A percentile compares a stretch with the other conserved stretches of the same genome.
Evolutionary conservation across 2,113 vertebrate species (phyloP).

Genomic region (Neolamprologus toae): DNA sequence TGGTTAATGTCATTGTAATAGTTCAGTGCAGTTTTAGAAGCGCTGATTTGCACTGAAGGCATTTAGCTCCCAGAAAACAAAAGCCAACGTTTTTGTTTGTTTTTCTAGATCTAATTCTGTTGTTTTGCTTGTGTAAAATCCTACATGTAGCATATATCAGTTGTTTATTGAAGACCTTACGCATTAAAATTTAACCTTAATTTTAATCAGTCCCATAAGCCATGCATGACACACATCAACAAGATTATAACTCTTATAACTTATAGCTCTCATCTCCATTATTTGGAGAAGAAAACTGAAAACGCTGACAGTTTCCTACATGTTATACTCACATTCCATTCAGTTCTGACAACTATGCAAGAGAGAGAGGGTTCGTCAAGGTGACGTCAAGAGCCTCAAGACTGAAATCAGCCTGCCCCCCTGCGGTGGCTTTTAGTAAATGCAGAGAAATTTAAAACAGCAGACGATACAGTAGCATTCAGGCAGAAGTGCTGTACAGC

Average conservation of each 20-base stretch:
- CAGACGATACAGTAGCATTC: slow-evolving; percentile 67
- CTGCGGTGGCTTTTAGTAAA: slow-evolving; percentile 61
- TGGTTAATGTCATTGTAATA: not conserved
- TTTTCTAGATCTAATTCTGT: not conserved
- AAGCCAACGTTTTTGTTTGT: not conserved
- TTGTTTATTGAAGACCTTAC: not conserved
- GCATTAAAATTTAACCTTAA: not conserved
- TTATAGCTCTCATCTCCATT: not conserved
- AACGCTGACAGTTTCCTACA: slow-evolving; percentile 28
- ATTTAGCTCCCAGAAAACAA: not conserved
- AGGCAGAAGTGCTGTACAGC: slow-evolving; percentile 45
- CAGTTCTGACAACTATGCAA: slow-evolving; percentile 76
- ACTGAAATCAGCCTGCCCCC: slow-evolving; percentile 65
- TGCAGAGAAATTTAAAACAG: slow-evolving; percentile 60
- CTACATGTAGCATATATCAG: not conserved
- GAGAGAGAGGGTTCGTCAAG: slow-evolving; percentile 72
- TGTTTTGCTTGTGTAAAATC: not conserved
- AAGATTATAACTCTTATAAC: not conserved
- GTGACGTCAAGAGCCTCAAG: slow-evolving; percentile 67
- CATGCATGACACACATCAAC: not conserved
- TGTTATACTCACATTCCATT: slow-evolving; percentile 77
- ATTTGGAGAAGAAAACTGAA: not conserved
- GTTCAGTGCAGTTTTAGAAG: not conserved
- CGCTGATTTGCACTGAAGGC: not conserved
- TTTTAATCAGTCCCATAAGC: not conserved